Evolutionary conservation across 2,888 invertebrate species (phyloP).

Genomic region (Euspilapteryx auroguttella): DNA sequence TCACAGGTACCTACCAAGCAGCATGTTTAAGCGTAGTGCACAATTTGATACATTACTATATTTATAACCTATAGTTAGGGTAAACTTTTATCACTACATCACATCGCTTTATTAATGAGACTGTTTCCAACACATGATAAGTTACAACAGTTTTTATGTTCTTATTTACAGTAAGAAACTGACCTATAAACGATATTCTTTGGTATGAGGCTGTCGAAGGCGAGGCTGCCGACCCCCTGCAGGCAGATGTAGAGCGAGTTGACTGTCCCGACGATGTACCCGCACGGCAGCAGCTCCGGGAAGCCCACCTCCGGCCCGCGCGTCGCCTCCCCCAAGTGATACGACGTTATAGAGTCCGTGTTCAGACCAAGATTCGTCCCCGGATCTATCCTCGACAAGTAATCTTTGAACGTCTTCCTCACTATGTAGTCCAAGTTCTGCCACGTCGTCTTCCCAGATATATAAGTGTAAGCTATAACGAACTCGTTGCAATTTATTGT

Average conservation of each 20-base stretch:
- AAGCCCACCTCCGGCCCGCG: constrained; percentile 77
- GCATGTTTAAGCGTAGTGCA: too few relatives aligned
- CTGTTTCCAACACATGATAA: too few relatives aligned
- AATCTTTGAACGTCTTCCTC: constrained; percentile 91
- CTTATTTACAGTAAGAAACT: too few relatives aligned
- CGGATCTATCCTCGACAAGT: constrained; percentile 89
- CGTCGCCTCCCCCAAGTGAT: constrained; percentile 90
- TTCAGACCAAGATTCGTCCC: constrained; percentile 83
- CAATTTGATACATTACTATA: too few relatives aligned
- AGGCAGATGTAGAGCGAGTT: constrained; percentile 88
- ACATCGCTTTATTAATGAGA: too few relatives aligned
- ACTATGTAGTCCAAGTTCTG: constrained; percentile 91
- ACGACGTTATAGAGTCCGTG: constrained; percentile 89
- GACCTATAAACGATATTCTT: constrained; percentile 92
- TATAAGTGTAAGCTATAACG: constrained; percentile 84
- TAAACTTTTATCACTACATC: too few relatives aligned
- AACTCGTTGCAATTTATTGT: constrained; percentile 70
- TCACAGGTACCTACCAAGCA: too few relatives aligned
- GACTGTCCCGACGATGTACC: constrained; percentile 88
- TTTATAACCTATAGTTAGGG: too few relatives aligned
- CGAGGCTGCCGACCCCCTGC: constrained; percentile 81
- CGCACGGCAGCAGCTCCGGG: constrained; percentile 91
- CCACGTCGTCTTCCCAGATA: constrained; percentile 94
- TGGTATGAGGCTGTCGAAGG: constrained; percentile 94
- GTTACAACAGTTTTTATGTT: too few relatives aligned